Conservation (phyloP, 2,113 vertebrate species). For the Okapia johnstoni region DNA sequence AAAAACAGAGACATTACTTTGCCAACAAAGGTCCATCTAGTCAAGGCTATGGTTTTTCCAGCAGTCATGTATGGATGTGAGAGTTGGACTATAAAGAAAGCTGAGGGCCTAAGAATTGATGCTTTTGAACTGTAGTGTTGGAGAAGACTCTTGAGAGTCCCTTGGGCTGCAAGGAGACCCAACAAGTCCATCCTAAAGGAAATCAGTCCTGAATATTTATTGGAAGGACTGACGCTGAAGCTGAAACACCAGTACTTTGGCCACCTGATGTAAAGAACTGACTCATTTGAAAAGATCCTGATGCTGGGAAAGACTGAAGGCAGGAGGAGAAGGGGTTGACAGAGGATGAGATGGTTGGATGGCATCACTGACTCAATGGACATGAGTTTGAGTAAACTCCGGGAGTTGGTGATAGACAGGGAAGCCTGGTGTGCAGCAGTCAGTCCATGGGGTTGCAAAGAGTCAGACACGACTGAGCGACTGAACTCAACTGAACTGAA, state of each 20-base stretch:
- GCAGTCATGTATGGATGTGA: not conserved
- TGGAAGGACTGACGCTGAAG: not conserved
- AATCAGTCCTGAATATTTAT: not conserved
- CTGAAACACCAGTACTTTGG: not conserved
- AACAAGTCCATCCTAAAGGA: not conserved
- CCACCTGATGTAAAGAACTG: not conserved
- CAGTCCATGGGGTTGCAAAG: not conserved
- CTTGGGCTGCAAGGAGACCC: not conserved
- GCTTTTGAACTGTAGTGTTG: not conserved
- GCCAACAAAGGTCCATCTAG: not conserved
- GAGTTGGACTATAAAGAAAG: not conserved
- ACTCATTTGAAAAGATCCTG: not conserved
- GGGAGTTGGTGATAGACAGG: not conserved
- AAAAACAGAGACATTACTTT: not conserved
- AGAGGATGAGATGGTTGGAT: not conserved
- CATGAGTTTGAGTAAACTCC: not conserved
- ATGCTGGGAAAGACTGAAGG: not conserved
- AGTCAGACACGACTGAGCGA: rapidly evolving
- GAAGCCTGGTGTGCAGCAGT: not conserved
- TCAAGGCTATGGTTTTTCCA: not conserved
- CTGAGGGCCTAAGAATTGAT: not conserved
- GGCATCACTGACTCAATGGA: not conserved
- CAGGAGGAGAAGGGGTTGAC: not conserved
- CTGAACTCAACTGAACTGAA: not conserved
- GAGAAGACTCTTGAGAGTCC: not conserved